Percentiles rank a stretch among this genome's conserved stretches.
These are phyloP conservation scores for Lepidurus apus DNA, from an alignment of 1,140 invertebrate species.

Conservation along the genomic window DNA sequence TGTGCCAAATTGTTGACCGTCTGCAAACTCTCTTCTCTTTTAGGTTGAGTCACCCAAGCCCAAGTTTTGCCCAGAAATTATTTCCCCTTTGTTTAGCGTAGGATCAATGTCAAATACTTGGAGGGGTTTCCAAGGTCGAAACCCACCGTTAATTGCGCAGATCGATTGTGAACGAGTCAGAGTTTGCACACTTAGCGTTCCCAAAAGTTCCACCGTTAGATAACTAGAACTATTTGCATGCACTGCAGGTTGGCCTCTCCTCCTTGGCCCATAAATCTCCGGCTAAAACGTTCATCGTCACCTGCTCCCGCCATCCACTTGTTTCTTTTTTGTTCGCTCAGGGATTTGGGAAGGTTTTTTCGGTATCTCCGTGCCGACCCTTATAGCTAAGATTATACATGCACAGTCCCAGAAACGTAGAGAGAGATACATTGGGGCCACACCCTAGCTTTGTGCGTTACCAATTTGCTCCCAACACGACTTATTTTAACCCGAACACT, in stretches of 20 bases:
- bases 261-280: background rate
- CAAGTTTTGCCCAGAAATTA: too few species aligned
- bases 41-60: too few species aligned
- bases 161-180: background rate
- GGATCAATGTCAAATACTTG: background rate
- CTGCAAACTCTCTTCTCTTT: too few species aligned
- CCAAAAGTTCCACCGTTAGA: background rate
- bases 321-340: background rate
- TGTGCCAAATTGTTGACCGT: too few species aligned
- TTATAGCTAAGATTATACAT: too few species aligned
- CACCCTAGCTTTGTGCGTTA: background rate
- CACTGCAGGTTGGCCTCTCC: background rate
- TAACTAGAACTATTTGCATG: background rate
- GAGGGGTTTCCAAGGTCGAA: background rate
- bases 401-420: too few species aligned
- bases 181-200: background rate
- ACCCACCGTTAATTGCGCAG: background rate
- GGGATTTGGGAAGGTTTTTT: background rate
- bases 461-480: constrained; percentile 31
- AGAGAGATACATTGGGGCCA: background rate
- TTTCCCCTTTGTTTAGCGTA: background rate
- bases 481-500: background rate
- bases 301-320: background rate
- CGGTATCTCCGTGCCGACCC: too few species aligned
- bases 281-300: background rate